These are phyloP conservation scores for Drosophila simulans DNA, from an alignment of 1,140 invertebrate genomes.

Conservation along the genomic window DNA sequence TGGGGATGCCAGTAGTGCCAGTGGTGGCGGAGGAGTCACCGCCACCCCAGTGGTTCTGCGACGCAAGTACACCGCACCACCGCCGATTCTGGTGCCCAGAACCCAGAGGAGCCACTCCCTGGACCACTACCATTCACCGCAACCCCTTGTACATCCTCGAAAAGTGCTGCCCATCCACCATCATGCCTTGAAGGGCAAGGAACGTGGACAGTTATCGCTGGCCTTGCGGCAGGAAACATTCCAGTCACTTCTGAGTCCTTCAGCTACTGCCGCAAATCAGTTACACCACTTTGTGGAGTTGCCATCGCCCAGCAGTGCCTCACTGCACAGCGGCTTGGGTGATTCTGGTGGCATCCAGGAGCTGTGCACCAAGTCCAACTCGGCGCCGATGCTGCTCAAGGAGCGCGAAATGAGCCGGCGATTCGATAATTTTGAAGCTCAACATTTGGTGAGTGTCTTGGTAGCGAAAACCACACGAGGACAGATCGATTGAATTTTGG, in stretches of 20 bases:
- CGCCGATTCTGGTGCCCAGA: slow-evolving; percentile 54
- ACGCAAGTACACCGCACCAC: slow-evolving; percentile 69
- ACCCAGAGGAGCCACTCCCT: slow-evolving; percentile 76
- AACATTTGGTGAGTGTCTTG: slow-evolving; percentile 72
- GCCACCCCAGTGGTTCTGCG: slow-evolving; percentile 69
- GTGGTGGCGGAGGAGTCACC: slow-evolving; percentile 57
- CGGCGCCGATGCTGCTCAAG: slow-evolving; percentile 80
- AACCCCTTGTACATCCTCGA: slow-evolving; percentile 40
- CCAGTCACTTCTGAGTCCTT: slow-evolving; percentile 71
- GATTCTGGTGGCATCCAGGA: slow-evolving; percentile 78
- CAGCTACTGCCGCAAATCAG: slow-evolving; percentile 43
- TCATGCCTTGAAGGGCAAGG: slow-evolving; percentile 52
- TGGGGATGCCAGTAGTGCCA: slow-evolving; percentile 79
- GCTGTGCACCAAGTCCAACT: slow-evolving; percentile 83
- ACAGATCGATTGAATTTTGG: not conserved
- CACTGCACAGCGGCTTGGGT: slow-evolving; percentile 74
- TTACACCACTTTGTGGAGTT: slow-evolving; percentile 76
- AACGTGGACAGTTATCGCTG: slow-evolving; percentile 68
- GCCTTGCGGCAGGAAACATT: slow-evolving; percentile 77
- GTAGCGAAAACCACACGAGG: slow-evolving; percentile 1
- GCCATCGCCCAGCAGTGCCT: slow-evolving; percentile 82
- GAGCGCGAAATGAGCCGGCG: slow-evolving; percentile 69
- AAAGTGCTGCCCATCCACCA: slow-evolving; percentile 60
- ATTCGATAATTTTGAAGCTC: slow-evolving; percentile 77
- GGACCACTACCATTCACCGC: slow-evolving; percentile 66